Evolutionary conservation across 30 jellyfish, hydroid and myxozoan species (phyloP), one percentile per base, ranked within the genome.

Genomic region (Aurelia aurita): DNA sequence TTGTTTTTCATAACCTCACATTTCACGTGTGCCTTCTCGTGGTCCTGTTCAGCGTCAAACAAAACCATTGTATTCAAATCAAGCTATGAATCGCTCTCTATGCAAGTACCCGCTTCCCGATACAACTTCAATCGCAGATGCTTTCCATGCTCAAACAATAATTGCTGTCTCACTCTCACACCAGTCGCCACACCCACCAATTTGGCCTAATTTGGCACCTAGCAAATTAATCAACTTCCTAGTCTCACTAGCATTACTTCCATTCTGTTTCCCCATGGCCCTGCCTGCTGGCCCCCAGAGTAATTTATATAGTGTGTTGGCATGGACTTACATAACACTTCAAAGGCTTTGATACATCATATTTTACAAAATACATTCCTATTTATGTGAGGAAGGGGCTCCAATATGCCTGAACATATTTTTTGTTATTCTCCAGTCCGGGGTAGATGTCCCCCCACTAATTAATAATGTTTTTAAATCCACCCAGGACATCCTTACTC

Each of bases 21-120:
- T 54, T 12, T 75, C 87, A 75, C 87, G 87, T 75, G 87, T 15
- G 64, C 34, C 28, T 46, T 28, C 65, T 58, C 57, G 58, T 51
- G 43, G 57, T 27, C 59, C 47, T 54, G 51, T 61, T 68, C 69
- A 45, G 74, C 60, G 72, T 58, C 65, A 20, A 45, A 20, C 87
- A 14, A 51, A 22, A 54, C 87, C 87, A 49, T 75, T 75, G 87
- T 75, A 75, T 75, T 45, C 72, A 75, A 75, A 75, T 75, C 3
- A 28, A 22, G 65, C 54, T 7, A 57, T 75, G 58, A 54, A 75
- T 75, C 62, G 53, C 29, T 25, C 26, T 75, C 72, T 49, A 75
- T 75, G 67, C 87, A 75, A 75, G 64, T 16, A 75, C 87, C 87
- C 75, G 87, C 63, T 51, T 4, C 60, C 9, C 57, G 19, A 46